Percentiles rank a stretch among this genome's conserved stretches.
phyloP scores from a whole-genome alignment of 2,113 vertebrate species.

The Anarrhichthys ocellatus region DNA sequence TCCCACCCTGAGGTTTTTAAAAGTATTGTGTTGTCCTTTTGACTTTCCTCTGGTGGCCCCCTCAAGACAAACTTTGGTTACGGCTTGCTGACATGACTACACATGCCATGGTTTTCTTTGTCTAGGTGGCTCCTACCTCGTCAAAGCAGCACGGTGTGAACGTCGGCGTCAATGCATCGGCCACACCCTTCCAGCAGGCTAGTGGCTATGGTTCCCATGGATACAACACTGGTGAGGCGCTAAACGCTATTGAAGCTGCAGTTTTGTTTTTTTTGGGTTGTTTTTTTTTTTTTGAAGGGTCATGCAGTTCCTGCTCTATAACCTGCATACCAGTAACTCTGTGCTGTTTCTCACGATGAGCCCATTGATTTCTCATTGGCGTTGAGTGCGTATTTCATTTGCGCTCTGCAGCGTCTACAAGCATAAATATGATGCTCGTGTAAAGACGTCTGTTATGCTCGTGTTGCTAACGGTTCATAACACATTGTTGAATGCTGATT shows the following conservation, averaged over 20 bases:
- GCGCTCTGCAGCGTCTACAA: constrained; percentile 39
- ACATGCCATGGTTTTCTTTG: background rate
- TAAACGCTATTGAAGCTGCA: constrained; percentile 28
- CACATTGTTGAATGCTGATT: constrained; percentile 6
- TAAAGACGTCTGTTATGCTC: constrained; percentile 26
- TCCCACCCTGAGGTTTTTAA: background rate
- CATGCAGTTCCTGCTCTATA: constrained; percentile 24
- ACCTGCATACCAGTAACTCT: constrained; percentile 30
- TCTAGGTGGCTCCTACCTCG: constrained; percentile 96
- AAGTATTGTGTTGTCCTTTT: background rate
- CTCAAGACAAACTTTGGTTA: background rate
- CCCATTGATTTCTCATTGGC: constrained; percentile 24
- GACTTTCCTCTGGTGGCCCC: background rate
- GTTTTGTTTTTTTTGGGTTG: background rate
- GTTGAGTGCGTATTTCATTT: constrained; percentile 32
- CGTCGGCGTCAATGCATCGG: constrained; percentile 96
- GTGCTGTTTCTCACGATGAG: constrained; percentile 28
- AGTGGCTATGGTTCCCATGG: constrained; percentile 96
- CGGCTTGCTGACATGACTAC: background rate
- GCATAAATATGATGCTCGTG: constrained; percentile 39
- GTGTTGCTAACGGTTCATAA: constrained; percentile 24
- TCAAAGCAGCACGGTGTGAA: constrained; percentile 98
- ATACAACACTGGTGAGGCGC: constrained; percentile 92
- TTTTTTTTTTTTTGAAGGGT: background rate
- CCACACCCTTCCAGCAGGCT: constrained; percentile 95